Percentiles rank a stretch among this genome's conserved stretches.
Evolutionary conservation across 1,140 invertebrate species (phyloP).

Genomic region (Bombus picipes): DNA sequence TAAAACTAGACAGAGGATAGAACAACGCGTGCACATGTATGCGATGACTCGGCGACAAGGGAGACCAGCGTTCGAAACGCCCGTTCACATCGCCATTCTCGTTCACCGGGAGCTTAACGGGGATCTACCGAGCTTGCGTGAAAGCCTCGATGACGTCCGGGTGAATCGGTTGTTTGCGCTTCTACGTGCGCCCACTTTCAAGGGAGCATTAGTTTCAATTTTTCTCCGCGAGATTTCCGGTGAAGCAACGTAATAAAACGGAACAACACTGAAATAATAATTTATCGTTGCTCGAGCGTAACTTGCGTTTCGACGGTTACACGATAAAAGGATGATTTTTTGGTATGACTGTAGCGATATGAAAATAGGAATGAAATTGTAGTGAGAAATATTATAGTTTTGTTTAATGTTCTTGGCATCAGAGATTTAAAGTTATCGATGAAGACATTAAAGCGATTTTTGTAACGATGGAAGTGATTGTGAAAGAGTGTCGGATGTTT

Average conservation of each 20-base stretch:
- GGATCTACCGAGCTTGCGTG: conserved; percentile 35
- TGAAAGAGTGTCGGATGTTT: background rate
- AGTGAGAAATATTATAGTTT: no score
- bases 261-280: background rate
- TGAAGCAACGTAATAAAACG: background rate
- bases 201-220: conserved; percentile 7
- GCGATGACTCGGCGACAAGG: background rate
- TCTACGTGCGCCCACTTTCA: background rate
- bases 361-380: background rate
- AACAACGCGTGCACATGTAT: background rate
- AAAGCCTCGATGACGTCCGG: background rate
- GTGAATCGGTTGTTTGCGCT: background rate
- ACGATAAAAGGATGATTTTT: background rate
- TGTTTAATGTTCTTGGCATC: no score
- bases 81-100: background rate
- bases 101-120: conserved; percentile 19
- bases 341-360: no score
- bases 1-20: conserved; percentile 29
- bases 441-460: no score
- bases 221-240: background rate
- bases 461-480: no score
- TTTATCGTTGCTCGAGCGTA: background rate
- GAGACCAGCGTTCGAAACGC: background rate
- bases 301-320: background rate
- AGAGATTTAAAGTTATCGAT: no score